Evolutionary conservation across 2,113 vertebrate species (phyloP), one percentile per base, ranked within the genome.

Genomic region (Ictalurus furcatus): DNA sequence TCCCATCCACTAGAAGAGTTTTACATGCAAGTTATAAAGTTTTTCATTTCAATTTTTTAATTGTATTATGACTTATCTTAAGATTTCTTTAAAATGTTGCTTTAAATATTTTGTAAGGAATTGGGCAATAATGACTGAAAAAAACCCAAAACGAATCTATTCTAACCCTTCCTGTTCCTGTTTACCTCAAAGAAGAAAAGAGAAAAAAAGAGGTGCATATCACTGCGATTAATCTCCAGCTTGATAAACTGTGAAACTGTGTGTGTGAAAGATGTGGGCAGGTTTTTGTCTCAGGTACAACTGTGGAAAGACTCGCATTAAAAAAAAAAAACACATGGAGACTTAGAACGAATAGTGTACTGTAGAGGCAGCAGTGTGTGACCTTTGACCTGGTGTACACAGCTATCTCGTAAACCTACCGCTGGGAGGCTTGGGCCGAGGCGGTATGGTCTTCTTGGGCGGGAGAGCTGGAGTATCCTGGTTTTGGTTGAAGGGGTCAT

Each of bases 401-500:
- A 21, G 11, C 37, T 56, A 28, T 84, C 23, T 34, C 21, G 34
- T 73, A 93, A 91, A 37, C 97, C 97, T 95, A 99, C 98, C 98
- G 91, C 98, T 98, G 93, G 97, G 97, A 71, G 97, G 98, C 93
- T 98, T 98, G 92, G 98, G 98, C 86, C 98, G 95, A 1, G 97
- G 98, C 9, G 98, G 98, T 88, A 98, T 94, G 52, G 94, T 97
- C 93, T 98, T 99, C 96, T 99, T 99, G 14, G 98, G 98, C 19
- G 98, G 98, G 65, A 99, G 96, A 2, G 97, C 98, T 6, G 98
- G 98, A 12, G 96, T 99, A 92, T 98, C 97, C 87, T 95, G 95
- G 93, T 98, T 98, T 93, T 96, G 96, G 95, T 95, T 96, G 95
- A 99, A 99, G 87, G 97, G 97, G 91, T 99, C 98, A 0, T 99